Evolutionary conservation across 2,888 invertebrate genomes (phyloP).

Genomic region (Eristalis intricaria): DNA sequence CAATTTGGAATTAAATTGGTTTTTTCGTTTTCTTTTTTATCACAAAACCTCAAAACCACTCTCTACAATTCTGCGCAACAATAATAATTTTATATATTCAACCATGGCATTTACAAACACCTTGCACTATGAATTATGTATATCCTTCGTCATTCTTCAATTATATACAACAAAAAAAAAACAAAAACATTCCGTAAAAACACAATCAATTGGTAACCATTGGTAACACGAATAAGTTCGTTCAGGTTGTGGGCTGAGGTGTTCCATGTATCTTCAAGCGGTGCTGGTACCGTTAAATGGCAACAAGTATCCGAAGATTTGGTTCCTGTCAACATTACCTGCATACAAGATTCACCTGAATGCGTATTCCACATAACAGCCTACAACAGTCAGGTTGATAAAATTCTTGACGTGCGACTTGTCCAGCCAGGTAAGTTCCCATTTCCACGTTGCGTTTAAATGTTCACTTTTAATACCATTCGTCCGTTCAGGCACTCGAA

Average conservation of each 20-base stretch:
- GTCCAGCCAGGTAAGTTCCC: constrained; percentile 95
- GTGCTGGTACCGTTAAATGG: constrained; percentile 97
- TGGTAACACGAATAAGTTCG: constrained; percentile 79
- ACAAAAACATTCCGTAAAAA: constrained; percentile 57
- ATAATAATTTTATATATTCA: constrained; percentile 26
- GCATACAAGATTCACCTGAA: constrained; percentile 97
- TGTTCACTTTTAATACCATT: not conserved
- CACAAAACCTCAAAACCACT: constrained; percentile 46
- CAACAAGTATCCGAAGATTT: constrained; percentile 98
- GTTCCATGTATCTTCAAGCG: constrained; percentile 97
- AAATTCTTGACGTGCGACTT: constrained; percentile 98
- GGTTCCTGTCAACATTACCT: constrained; percentile 98
- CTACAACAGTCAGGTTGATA: constrained; percentile 99
- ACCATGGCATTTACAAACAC: constrained; percentile 53
- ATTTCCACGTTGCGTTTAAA: not conserved
- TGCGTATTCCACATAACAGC: constrained; percentile 99
- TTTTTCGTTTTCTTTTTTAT: constrained; percentile 55
- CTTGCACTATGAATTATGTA: constrained; percentile 48
- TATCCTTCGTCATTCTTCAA: constrained; percentile 35
- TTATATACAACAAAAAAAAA: constrained; percentile 58
- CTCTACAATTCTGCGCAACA: constrained; percentile 52
- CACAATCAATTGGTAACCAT: constrained; percentile 63
- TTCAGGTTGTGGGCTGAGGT: constrained; percentile 98
- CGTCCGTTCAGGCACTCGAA: constrained; percentile 90
- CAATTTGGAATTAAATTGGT: constrained; percentile 46